phyloP scores from a whole-genome alignment of 2,888 invertebrate species.

The Apantesis nais region DNA sequence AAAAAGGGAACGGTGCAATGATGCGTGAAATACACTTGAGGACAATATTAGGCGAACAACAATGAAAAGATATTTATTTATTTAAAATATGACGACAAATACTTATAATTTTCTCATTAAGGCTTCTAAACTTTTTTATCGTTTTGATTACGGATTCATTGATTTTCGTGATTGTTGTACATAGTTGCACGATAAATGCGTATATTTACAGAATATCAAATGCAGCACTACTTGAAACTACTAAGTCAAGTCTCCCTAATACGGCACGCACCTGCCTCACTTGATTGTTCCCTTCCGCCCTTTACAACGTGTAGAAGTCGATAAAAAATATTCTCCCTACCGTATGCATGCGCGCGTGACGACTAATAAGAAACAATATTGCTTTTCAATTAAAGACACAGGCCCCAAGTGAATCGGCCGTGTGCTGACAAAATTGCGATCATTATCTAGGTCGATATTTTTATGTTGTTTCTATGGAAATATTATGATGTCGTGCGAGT shows the following conservation, averaged over 20 bases:
- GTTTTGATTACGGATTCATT: not conserved
- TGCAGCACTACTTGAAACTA: conserved; percentile 8
- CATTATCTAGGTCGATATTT: conserved; percentile 8
- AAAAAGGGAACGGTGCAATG: conserved; percentile 49
- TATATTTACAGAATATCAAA: not conserved
- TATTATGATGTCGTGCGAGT: not conserved
- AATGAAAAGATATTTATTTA: not conserved
- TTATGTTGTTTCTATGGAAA: not conserved
- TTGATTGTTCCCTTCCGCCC: conserved; percentile 64
- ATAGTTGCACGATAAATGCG: too few species aligned
- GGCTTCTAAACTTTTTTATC: too few species aligned
- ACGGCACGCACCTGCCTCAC: conserved; percentile 55
- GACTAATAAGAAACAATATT: conserved; percentile 44
- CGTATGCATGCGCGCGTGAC: conserved; percentile 53
- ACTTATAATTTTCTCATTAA: too few species aligned
- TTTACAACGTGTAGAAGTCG: conserved; percentile 30
- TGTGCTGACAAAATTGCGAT: conserved; percentile 12
- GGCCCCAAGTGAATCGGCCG: not conserved
- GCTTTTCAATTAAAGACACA: conserved; percentile 3
- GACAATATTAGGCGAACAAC: conserved; percentile 40
- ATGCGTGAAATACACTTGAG: conserved; percentile 48
- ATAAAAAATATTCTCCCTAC: conserved; percentile 43
- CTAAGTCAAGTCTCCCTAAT: conserved; percentile 35
- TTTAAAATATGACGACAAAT: too few species aligned
- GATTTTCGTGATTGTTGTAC: not conserved